Percentiles rank a stretch among this genome's conserved stretches.
These are phyloP conservation scores for Caenorhabditis afra DNA, from an alignment of 2,888 invertebrate genomes.

Conservation along the genomic window DNA sequence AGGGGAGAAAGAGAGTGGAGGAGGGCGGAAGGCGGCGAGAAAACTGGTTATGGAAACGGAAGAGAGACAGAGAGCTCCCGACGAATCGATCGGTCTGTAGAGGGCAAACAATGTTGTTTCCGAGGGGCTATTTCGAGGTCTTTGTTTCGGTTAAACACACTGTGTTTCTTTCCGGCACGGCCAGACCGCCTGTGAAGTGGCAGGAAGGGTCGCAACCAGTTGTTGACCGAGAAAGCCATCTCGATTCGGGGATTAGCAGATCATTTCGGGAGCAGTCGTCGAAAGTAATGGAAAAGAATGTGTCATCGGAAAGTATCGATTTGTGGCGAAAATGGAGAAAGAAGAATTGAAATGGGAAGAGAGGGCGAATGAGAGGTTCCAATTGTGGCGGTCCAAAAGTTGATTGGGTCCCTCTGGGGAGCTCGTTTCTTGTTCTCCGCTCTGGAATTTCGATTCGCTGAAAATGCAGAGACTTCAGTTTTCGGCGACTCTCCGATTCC, in stretches of 20 bases:
- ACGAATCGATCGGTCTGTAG: constrained; percentile 20
- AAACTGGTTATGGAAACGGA: constrained; percentile 18
- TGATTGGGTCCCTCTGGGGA: not conserved
- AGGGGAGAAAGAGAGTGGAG: not conserved
- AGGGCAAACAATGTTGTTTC: constrained; percentile 28
- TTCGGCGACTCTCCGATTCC: not conserved
- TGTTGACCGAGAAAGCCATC: not conserved
- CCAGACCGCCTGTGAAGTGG: constrained; percentile 7
- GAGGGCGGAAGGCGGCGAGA: constrained; percentile 17
- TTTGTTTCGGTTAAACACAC: constrained; percentile 18
- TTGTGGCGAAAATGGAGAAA: too few species aligned
- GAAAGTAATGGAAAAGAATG: not conserved
- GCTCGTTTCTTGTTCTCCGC: not conserved
- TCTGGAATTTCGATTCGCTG: not conserved
- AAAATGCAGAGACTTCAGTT: not conserved
- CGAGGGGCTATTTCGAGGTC: constrained; percentile 6
- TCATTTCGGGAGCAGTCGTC: constrained; percentile 3
- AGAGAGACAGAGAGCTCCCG: constrained; percentile 13
- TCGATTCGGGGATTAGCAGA: constrained; percentile 10
- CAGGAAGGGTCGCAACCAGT: too few species aligned
- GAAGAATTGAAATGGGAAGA: too few species aligned
- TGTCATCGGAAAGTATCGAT: too few species aligned
- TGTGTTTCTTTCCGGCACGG: constrained; percentile 17
- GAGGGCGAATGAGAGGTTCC: too few species aligned
- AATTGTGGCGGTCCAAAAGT: too few species aligned